Evolutionary conservation across 2,888 invertebrate species (phyloP).

Genomic region (Rapana venosa): DNA sequence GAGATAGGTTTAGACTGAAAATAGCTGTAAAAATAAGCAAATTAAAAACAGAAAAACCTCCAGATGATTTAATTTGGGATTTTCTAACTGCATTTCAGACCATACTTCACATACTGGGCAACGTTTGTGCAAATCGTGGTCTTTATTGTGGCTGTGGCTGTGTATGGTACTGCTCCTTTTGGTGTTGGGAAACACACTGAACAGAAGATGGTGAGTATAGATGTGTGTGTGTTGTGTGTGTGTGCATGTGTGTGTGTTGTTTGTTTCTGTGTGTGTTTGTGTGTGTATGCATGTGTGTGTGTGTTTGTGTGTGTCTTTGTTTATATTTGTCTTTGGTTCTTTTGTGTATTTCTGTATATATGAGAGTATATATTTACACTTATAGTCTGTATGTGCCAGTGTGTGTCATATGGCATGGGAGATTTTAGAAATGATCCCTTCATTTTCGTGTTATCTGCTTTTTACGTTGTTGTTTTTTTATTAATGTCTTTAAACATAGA

Average conservation of each 20-base stretch:
- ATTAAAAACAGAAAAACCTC: not conserved
- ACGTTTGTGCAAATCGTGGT: slow-evolving; percentile 96
- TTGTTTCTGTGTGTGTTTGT: no score
- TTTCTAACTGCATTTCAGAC: slow-evolving; percentile 75
- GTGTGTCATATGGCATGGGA: no score
- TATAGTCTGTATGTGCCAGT: no score
- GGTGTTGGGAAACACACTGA: slow-evolving; percentile 88
- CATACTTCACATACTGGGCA: slow-evolving; percentile 99
- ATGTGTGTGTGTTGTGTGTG: slow-evolving; percentile 79
- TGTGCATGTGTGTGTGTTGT: not conserved
- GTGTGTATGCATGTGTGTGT: no score
- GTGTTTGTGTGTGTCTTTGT: no score
- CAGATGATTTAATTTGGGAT: not conserved
- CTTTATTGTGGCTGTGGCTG: slow-evolving; percentile 90
- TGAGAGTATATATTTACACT: no score
- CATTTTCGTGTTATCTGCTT: no score
- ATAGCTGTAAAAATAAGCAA: not conserved
- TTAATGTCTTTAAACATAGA: no score
- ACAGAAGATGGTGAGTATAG: slow-evolving; percentile 76
- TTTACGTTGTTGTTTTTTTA: no score
- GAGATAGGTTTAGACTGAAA: not conserved
- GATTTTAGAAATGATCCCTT: no score
- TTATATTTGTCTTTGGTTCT: no score
- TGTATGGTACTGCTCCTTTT: slow-evolving; percentile 96
- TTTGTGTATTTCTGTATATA: no score